Evolutionary conservation across 2,888 invertebrate species (phyloP), one percentile per base, ranked within the genome.

Genomic region (Acleris laterana): DNA sequence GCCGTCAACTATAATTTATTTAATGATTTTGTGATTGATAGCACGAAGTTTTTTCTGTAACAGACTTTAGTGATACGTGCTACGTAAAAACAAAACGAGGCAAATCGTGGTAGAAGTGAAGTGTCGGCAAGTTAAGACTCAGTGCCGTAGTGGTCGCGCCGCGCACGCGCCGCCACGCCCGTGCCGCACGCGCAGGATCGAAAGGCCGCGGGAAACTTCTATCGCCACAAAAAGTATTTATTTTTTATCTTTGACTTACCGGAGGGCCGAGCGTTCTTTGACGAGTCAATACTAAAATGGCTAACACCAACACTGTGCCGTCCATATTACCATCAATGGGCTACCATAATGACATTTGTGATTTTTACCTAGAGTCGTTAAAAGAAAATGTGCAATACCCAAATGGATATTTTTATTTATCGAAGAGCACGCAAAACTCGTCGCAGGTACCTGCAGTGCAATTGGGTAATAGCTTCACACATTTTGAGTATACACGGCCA

Each of bases 351-450:
- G 95, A 95, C 86, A 95, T 96, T 87, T 96, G 96, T 90, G 95
- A 95, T 78, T 89, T 96, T 73, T 94, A 94, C 79, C 94, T 97
- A 82, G 96, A 97, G 83, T n/a, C 96, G 68, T 93, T 97, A 73
- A 95, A 96, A 78, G 96, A 96, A 71, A 96, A 97, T 88, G 90
- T 96, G 77, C 95, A 95, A 80, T 96, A 96, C 85, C 96, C 96
- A 78, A 96, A 96, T 84, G 96, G 96, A 80, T 96, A 96, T 81
- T 90, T 96, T 75, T 90, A 96, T 79, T 95, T 94, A 72, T 96
- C 95, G 87, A 96, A 96, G 96, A 95, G 95, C 58, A 94, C 93
- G 56, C 95, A 88, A 78, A 94, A 93, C 81, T 83, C 88, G 63
- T 93, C 92, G 74, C 90, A 93, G 94, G 94, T 78, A 94, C 94